A percentile compares a stretch with the other conserved stretches of the same genome.
Conservation (phyloP, 2,888 invertebrate genomes). For the Trilocha varians region DNA sequence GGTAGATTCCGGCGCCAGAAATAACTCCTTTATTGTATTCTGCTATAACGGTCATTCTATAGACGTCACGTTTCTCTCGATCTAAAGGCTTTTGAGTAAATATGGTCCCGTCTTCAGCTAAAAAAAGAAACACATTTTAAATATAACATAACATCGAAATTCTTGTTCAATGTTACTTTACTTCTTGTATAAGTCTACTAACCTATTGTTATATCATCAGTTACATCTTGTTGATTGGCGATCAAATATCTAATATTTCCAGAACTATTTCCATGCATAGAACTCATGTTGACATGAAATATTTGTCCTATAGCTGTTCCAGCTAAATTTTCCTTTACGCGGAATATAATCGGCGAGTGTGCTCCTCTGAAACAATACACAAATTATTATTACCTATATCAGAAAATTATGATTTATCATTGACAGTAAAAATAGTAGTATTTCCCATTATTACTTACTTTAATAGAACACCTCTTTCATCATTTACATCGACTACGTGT, state of each 20-base stretch:
- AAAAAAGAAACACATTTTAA: slow-evolving; percentile 11
- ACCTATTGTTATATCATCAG: slow-evolving; percentile 84
- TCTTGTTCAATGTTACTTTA: not conserved
- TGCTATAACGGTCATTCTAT: slow-evolving; percentile 84
- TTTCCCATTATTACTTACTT: slow-evolving; percentile 46
- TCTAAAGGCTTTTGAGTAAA: slow-evolving; percentile 84
- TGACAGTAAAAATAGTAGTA: not conserved
- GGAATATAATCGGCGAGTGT: slow-evolving; percentile 81
- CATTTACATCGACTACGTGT: slow-evolving; percentile 85
- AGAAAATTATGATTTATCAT: no score
- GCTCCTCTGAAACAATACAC: slow-evolving; percentile 70
- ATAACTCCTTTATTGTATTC: slow-evolving; percentile 81
- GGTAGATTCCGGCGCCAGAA: slow-evolving; percentile 83
- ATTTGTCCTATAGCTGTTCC: slow-evolving; percentile 83
- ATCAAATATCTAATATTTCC: slow-evolving; percentile 80
- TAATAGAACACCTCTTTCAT: slow-evolving; percentile 77
- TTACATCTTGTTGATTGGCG: slow-evolving; percentile 87
- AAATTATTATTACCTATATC: not conserved
- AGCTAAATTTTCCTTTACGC: slow-evolving; percentile 82
- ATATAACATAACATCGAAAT: no score
- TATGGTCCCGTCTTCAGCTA: slow-evolving; percentile 81
- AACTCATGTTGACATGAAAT: slow-evolving; percentile 70
- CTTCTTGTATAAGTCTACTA: slow-evolving; percentile 18
- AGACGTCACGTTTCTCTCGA: slow-evolving; percentile 80
- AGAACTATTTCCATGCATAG: slow-evolving; percentile 35